Conservation (phyloP, 2,113 vertebrate species). For the Phocoena phocoena region DNA sequence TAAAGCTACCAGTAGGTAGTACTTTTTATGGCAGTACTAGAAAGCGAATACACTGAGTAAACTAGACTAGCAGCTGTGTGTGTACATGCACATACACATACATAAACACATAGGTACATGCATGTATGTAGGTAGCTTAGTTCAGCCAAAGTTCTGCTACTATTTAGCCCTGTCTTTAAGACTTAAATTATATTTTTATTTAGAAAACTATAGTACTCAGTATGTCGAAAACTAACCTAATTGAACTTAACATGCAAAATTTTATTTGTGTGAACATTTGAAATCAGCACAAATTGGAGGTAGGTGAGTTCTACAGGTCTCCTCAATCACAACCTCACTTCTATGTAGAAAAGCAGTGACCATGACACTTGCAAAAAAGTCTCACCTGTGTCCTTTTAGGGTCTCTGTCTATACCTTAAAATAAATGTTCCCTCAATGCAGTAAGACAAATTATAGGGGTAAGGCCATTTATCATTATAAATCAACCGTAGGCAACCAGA, state of each 20-base stretch:
- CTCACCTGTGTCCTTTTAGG: neutral
- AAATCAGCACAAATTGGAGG: neutral
- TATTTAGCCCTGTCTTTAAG: neutral
- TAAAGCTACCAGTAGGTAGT: neutral
- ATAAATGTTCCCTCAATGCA: neutral
- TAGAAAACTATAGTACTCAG: too few species aligned
- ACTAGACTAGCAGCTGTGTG: neutral
- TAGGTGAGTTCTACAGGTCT: neutral
- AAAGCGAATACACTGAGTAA: neutral
- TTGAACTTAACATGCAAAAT: neutral
- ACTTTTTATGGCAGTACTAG: neutral
- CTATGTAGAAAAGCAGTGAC: neutral
- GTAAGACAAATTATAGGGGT: neutral
- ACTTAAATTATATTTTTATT: neutral
- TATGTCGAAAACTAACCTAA: neutral
- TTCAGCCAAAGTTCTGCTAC: neutral
- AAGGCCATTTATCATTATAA: neutral
- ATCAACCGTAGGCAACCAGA: neutral
- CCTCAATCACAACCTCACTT: neutral
- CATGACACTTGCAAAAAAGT: neutral
- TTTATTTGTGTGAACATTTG: neutral
- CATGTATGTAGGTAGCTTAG: too few species aligned
- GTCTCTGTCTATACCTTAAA: neutral
- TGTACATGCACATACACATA: neutral
- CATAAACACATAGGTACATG: rapidly evolving